phyloP scores from a whole-genome alignment of 1,140 invertebrate genomes.

The Nasonia longicornis region DNA sequence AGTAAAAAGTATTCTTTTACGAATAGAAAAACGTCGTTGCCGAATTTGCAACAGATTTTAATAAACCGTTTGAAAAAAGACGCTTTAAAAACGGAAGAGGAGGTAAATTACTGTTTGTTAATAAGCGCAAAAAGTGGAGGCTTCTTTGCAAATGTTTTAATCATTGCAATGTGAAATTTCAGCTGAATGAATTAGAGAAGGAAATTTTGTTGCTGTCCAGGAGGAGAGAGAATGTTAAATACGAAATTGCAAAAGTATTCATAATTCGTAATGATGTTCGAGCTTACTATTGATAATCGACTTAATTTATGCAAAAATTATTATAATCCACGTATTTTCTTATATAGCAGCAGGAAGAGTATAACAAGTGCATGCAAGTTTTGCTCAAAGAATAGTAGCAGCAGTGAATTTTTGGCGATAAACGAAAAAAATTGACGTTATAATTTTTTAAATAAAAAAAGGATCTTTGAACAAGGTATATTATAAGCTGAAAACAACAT shows the following conservation, averaged over 20 bases:
- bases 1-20: neutral
- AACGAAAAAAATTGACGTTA: too few species aligned
- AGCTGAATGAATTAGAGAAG: constrained; percentile 39
- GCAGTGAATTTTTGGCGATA: neutral
- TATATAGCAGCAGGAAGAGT: constrained; percentile 49
- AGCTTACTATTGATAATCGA: neutral
- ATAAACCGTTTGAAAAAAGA: constrained; percentile 50
- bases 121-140: constrained; percentile 6
- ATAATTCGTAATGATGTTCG: constrained; percentile 14
- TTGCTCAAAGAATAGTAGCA: constrained; percentile 32
- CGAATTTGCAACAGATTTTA: constrained; percentile 31
- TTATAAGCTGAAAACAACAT: neutral
- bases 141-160: neutral
- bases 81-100: constrained; percentile 47
- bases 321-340: neutral
- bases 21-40: constrained; percentile 10
- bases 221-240: constrained; percentile 22
- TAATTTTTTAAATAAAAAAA: neutral
- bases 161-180: constrained; percentile 6
- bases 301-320: too few species aligned
- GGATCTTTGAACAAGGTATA: too few species aligned
- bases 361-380: constrained; percentile 32
- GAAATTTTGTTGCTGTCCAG: constrained; percentile 23
- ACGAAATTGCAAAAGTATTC: constrained; percentile 35
- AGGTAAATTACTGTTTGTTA: constrained; percentile 48